These are phyloP conservation scores for Potamilus streckersoni DNA, from an alignment of 1,140 invertebrate species.

Conservation along the genomic window DNA sequence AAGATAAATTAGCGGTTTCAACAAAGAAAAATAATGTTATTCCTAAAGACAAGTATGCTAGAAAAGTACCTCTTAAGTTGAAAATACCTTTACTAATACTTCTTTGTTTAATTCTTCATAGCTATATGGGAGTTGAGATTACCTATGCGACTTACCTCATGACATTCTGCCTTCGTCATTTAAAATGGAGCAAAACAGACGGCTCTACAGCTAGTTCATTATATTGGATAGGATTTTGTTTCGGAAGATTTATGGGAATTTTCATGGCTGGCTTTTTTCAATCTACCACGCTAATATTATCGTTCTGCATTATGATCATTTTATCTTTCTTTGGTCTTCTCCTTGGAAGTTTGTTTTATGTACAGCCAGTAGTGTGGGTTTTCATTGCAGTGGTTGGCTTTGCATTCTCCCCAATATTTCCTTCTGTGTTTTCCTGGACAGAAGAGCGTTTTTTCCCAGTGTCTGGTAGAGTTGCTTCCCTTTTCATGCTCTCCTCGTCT, in stretches of 20 bases:
- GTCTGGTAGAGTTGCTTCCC: conserved; percentile 8
- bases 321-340: conserved; percentile 4
- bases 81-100: too few relatives aligned
- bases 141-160: too few relatives aligned
- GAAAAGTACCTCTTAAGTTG: background rate
- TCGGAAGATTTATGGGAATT: too few relatives aligned
- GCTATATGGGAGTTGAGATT: too few relatives aligned
- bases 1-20: too few relatives aligned
- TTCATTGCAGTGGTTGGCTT: conserved; percentile 17
- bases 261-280: background rate
- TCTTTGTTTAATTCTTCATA: too few relatives aligned
- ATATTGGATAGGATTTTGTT: too few relatives aligned
- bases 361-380: conserved; percentile 13
- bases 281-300: conserved; percentile 4
- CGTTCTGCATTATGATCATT: background rate
- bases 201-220: too few relatives aligned
- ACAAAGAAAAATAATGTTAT: too few relatives aligned
- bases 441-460: conserved; percentile 14
- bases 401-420: conserved; percentile 25
- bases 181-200: too few relatives aligned
- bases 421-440: conserved; percentile 22
- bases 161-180: too few relatives aligned
- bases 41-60: too few relatives aligned
- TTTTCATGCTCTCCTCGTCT: conserved; percentile 15
- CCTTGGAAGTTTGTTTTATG: background rate